Conservation (phyloP, 2,797 vertebrate species). For the Otolemur crassicaudatus region DNA sequence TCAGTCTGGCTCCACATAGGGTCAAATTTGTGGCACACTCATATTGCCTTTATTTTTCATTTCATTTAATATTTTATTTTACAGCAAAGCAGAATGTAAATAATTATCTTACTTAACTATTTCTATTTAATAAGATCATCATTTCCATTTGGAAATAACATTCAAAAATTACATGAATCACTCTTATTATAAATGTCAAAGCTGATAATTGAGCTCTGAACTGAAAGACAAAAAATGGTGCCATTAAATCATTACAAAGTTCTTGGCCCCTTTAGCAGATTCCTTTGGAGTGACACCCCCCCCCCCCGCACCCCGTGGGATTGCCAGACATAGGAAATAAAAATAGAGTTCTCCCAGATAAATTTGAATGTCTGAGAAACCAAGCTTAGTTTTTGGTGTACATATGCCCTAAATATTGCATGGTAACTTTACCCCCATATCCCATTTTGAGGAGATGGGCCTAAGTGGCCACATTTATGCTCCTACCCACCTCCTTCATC, state of each 20-base stretch:
- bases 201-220: neutral
- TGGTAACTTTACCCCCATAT: neutral
- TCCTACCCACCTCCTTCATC: neutral
- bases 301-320: fast-evolving
- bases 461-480: neutral
- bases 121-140: conserved; percentile 50
- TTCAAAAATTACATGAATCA: neutral
- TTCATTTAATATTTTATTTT: conserved; percentile 9
- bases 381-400: neutral
- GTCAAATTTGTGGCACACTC: neutral
- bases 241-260: neutral
- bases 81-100: neutral
- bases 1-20: neutral
- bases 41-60: neutral
- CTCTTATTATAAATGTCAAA: neutral
- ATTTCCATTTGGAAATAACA: neutral
- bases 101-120: neutral
- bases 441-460: neutral
- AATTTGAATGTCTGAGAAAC: neutral
- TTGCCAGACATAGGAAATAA: neutral
- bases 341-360: neutral
- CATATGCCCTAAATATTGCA: neutral
- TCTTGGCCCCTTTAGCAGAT: neutral
- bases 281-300: neutral
- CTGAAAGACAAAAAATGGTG: neutral